Evolutionary conservation across 35 echinoderm and acorn worm species (phyloP), one percentile per base, ranked within the genome.

Genomic region (Eucidaris tribuloides): DNA sequence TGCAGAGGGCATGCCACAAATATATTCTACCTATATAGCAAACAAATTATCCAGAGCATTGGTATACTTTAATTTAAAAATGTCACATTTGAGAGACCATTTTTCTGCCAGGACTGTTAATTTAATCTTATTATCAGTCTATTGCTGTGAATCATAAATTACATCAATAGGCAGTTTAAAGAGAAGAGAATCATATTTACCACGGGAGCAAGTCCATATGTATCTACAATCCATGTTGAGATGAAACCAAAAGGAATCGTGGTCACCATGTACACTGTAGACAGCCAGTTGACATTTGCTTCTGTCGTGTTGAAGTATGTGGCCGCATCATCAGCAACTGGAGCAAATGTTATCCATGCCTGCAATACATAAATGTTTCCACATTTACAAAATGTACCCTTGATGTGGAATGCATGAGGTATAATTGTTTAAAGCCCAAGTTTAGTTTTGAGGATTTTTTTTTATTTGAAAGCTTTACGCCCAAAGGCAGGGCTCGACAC

Each of bases 281-380:
- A 99, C 45, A 99, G 72, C 78, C 87, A 89, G 76, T 99, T 93
- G 77, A 99, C 83, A 22, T 86, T 74, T 18, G 58, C 70, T 18
- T 62, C 55, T 0, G 34, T 71, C 2, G 87, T 89, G 24, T 93
- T 31, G 46, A 93, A 90, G 60, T 86, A 97, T 5, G 56, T 55
- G 29, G 90, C 94, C 28, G 94, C 58, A 33, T 61, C 29, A 58
- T 93, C 62, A 28, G 94, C 84, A 70, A 93, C 45, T 18, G 94
- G 85, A 42, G 90, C 87, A 83, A 97, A 97, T 41, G 70, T 86
- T 28, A 97, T 89, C 94, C 94, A 97, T 37, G 81, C 82, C 94
- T 97, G 78, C 3, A 42, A 60, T 23, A 78, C 27, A 90, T 78
- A 55, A 31, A 58, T 2, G 9, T 55, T 22, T 54, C 1, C 48